phyloP scores from a whole-genome alignment of 2,888 invertebrate species.

The Meandrusa payeni region DNA sequence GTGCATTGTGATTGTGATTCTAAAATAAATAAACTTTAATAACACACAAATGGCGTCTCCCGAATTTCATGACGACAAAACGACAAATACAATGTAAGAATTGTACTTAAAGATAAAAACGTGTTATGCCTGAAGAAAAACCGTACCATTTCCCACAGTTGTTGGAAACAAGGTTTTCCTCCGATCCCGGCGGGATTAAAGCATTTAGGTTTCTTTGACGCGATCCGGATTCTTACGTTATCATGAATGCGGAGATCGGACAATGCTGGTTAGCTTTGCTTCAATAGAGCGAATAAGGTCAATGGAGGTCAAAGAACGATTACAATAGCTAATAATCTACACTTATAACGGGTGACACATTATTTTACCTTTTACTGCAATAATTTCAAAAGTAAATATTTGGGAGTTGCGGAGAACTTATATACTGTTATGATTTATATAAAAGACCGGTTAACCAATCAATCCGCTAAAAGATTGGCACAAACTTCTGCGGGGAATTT shows the following conservation, averaged over 20 bases:
- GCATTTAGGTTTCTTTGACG: constrained; percentile 4
- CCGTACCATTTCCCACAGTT: background rate
- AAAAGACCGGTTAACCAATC: no score
- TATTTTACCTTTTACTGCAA: no score
- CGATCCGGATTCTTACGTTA: constrained; percentile 6
- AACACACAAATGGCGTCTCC: background rate
- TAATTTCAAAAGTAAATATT: no score
- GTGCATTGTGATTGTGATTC: no score
- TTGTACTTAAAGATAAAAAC: background rate
- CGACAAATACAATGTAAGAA: no score
- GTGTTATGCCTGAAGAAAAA: background rate
- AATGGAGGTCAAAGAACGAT: no score
- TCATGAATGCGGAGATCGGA: constrained; percentile 3
- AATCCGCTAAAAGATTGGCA: no score
- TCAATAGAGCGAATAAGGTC: constrained; percentile 6
- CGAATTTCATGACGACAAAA: background rate
- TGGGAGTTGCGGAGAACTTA: no score
- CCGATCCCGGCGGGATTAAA: constrained; percentile 6
- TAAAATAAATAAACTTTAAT: no score
- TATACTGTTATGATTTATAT: no score
- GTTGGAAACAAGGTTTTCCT: background rate
- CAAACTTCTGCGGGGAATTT: background rate
- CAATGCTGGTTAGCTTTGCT: constrained; percentile 11
- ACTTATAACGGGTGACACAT: no score
- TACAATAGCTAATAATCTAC: no score